A percentile compares a stretch with the other conserved stretches of the same genome.
phyloP scores from a whole-genome alignment of 2,797 vertebrate species.

The Spizella passerina region DNA sequence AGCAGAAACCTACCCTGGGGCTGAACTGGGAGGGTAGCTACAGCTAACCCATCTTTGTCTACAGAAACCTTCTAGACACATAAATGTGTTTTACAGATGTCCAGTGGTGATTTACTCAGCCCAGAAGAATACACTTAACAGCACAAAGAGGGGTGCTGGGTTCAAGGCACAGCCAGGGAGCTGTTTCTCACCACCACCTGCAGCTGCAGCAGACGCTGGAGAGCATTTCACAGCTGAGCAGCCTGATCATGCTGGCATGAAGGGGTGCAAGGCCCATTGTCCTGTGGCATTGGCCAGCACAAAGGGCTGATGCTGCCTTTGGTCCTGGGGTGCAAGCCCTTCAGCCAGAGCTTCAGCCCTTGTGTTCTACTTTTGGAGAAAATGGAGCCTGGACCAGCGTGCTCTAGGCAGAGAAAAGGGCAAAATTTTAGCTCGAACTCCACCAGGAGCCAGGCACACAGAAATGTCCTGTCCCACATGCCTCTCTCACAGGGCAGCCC shows the following conservation, averaged over 20 bases:
- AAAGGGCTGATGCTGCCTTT: not conserved
- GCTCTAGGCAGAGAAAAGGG: not conserved
- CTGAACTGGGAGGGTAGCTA: slow-evolving; percentile 46
- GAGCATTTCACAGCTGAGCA: not conserved
- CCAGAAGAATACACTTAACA: slow-evolving; percentile 23
- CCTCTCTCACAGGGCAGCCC: not conserved
- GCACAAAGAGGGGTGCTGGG: not conserved
- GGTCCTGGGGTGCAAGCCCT: fast-evolving
- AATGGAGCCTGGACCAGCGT: not conserved
- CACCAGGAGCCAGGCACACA: not conserved
- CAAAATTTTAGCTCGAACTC: not conserved
- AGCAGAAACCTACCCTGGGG: slow-evolving; percentile 25
- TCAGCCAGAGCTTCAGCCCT: not conserved
- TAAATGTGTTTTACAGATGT: slow-evolving; percentile 70
- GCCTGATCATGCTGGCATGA: not conserved
- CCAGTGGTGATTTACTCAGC: slow-evolving; percentile 42
- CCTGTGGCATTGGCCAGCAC: not conserved
- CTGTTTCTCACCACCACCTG: slow-evolving; percentile 30
- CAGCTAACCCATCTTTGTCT: slow-evolving; percentile 53
- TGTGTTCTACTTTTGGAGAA: not conserved
- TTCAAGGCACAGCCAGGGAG: not conserved
- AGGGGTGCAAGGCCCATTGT: not conserved
- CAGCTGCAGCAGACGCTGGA: not conserved
- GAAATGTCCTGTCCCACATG: not conserved
- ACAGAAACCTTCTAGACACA: slow-evolving; percentile 48